Evolutionary conservation across 2,113 vertebrate genomes (phyloP).

Genomic region (Arvicanthis niloticus): DNA sequence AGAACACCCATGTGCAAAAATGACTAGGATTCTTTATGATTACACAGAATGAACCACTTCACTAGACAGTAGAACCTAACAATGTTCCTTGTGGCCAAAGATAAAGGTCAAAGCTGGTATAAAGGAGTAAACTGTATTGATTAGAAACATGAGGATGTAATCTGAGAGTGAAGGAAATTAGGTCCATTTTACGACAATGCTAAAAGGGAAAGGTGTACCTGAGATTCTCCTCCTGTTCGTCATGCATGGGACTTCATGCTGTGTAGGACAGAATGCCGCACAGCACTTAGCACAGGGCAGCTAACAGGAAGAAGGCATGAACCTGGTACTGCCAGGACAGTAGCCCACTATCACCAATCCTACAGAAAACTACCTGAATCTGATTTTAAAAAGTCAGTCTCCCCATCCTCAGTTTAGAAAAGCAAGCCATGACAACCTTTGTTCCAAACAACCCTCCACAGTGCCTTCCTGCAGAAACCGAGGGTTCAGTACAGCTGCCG

Average conservation of each 20-base stretch:
- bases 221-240: slow-evolving; percentile 78
- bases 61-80: no score
- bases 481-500: slow-evolving; percentile 97
- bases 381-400: slow-evolving; percentile 84
- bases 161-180: slow-evolving; percentile 38
- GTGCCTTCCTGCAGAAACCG: slow-evolving; percentile 96
- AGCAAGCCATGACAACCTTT: slow-evolving; percentile 92
- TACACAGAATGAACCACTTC: no score
- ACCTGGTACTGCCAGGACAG: slow-evolving; percentile 81
- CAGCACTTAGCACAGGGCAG: slow-evolving; percentile 81
- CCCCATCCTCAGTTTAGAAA: slow-evolving; percentile 87
- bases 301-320: slow-evolving; percentile 54
- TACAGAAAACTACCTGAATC: slow-evolving; percentile 88
- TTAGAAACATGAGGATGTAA: no score
- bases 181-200: slow-evolving; percentile 74
- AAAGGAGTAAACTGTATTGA: no score
- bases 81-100: no score
- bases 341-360: slow-evolving; percentile 86
- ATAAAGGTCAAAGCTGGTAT: no score
- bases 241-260: slow-evolving; percentile 78
- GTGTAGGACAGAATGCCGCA: slow-evolving; percentile 78
- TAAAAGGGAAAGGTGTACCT: slow-evolving; percentile 24
- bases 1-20: no score
- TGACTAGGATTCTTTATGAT: no score
- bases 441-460: slow-evolving; percentile 93